These are phyloP conservation scores for Aphidius ervi DNA, from an alignment of 1,140 invertebrate species.

Conservation along the genomic window DNA sequence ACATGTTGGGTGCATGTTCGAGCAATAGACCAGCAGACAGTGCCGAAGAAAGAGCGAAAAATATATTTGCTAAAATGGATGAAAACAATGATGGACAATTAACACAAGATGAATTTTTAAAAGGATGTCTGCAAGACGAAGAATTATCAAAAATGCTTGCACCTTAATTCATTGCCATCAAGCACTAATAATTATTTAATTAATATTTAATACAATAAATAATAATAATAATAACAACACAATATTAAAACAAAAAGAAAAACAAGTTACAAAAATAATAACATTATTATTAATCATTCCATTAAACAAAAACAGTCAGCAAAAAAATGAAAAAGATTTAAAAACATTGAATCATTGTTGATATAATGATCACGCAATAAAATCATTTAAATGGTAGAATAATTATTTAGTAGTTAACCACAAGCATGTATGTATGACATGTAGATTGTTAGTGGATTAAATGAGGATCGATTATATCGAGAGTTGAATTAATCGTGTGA, in stretches of 20 bases:
- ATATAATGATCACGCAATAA: too few species aligned
- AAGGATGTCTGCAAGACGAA: constrained; percentile 97
- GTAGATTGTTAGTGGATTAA: too few species aligned
- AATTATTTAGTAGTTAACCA: too few species aligned
- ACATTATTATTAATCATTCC: too few species aligned
- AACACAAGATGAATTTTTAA: constrained; percentile 97
- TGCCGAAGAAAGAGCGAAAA: constrained; percentile 93
- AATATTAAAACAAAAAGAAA: constrained; percentile 9
- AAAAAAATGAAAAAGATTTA: too few species aligned
- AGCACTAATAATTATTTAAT: constrained; percentile 18
- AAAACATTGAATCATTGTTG: too few species aligned
- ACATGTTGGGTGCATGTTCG: constrained; percentile 94
- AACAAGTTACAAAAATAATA: too few species aligned
- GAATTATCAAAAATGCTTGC: constrained; percentile 93
- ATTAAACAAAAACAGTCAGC: too few species aligned
- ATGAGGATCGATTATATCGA: too few species aligned
- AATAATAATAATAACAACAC: constrained; percentile 20
- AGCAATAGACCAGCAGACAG: constrained; percentile 88
- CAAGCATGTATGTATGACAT: too few species aligned
- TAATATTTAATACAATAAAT: constrained; percentile 2
- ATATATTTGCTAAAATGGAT: constrained; percentile 99
- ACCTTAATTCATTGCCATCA: constrained; percentile 73
- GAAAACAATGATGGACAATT: constrained; percentile 97
- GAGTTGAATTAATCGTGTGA: too few species aligned
- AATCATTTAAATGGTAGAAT: too few species aligned